phyloP scores from a whole-genome alignment of 2,888 invertebrate genomes.

The Steinernema carpocapsae region DNA sequence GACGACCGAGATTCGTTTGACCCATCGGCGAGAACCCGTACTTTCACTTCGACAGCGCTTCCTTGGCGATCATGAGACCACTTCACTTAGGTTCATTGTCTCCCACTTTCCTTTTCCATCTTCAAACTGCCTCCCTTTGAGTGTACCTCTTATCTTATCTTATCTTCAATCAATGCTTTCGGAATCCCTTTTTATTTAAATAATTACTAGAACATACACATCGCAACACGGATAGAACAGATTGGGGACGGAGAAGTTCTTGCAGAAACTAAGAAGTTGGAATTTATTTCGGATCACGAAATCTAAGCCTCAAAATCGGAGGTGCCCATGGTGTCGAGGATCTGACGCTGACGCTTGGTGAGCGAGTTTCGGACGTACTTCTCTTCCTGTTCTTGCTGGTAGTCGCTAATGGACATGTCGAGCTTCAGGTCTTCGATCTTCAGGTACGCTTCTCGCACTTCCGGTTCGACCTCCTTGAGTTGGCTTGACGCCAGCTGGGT shows the following conservation, averaged over 20 bases:
- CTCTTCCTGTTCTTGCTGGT: constrained; percentile 18
- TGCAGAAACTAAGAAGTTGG: neutral
- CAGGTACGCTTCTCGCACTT: neutral
- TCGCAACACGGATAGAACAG: constrained; percentile 10
- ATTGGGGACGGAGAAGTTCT: neutral
- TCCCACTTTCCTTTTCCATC: neutral
- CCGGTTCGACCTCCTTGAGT: constrained; percentile 13
- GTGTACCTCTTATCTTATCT: too few relatives aligned
- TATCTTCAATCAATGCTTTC: too few relatives aligned
- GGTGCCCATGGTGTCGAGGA: constrained; percentile 11
- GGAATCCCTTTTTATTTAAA: neutral
- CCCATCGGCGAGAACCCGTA: neutral
- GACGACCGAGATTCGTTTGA: neutral
- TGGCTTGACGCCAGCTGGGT: constrained; percentile 2
- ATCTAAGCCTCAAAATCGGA: constrained; percentile 5
- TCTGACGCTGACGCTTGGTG: neutral
- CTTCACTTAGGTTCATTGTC: neutral
- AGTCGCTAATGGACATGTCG: constrained; percentile 23
- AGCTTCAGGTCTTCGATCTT: constrained; percentile 26
- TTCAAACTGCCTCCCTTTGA: neutral
- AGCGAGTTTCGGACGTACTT: neutral
- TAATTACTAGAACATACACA: constrained; percentile 5
- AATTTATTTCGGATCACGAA: neutral
- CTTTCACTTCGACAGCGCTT: neutral
- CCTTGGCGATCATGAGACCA: neutral